A percentile compares a stretch with the other conserved stretches of the same genome.
Conservation (phyloP, 35 echinoderm and acorn worm species). For the Acanthaster planci region DNA sequence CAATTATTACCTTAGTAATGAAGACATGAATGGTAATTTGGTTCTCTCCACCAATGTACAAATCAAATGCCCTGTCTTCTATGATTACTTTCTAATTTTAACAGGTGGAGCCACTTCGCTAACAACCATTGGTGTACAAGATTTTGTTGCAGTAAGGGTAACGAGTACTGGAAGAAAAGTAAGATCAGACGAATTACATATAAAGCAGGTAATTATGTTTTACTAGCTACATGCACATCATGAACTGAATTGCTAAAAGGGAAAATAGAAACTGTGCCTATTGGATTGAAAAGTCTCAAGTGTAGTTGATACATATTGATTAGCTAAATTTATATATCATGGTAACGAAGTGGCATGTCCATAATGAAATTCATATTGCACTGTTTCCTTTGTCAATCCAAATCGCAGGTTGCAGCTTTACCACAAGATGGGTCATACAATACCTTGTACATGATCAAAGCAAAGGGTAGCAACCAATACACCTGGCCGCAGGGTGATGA, state of each 20-base stretch:
- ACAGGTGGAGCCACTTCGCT: background rate
- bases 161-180: constrained; percentile 20
- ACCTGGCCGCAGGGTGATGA: constrained; percentile 29
- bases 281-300: constrained; percentile 13
- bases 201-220: constrained; percentile 23
- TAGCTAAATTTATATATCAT: background rate
- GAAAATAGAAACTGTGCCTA: background rate
- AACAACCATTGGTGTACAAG: constrained; percentile 19
- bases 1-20: background rate
- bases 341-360: constrained; percentile 8
- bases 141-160: constrained; percentile 36
- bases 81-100: background rate
- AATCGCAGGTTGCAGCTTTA: constrained; percentile 26
- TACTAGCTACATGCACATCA: background rate
- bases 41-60: background rate
- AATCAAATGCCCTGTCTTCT: constrained; percentile 1
- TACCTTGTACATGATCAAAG: constrained; percentile 28
- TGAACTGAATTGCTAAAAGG: background rate
- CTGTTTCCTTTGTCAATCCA: background rate
- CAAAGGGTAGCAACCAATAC: constrained; percentile 15
- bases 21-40: background rate
- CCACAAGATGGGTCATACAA: constrained; percentile 25
- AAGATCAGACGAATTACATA: constrained; percentile 34
- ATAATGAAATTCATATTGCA: constrained; percentile 14
- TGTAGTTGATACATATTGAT: constrained; percentile 9